Percentiles rank a stretch among this genome's conserved stretches.
phyloP scores from a whole-genome alignment of 2,888 invertebrate species.

The Sialis lutaria region DNA sequence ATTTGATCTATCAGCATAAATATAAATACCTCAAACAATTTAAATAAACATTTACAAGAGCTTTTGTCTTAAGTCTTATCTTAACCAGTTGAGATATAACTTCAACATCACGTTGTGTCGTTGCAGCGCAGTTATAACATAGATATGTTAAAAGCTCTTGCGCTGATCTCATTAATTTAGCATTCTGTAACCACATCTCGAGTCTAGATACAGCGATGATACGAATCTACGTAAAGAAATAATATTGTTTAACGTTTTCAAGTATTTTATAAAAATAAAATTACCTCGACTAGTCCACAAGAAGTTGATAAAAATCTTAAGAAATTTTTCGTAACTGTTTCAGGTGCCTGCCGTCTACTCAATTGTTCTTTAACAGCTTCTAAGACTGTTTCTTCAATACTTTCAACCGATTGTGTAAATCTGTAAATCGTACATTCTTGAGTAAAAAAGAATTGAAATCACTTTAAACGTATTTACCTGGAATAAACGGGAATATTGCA shows the following conservation, averaged over 20 bases:
- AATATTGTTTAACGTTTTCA: neutral
- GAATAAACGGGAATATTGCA: slow-evolving; percentile 1
- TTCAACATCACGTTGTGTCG: slow-evolving; percentile 45
- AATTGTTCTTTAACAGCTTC: slow-evolving; percentile 81
- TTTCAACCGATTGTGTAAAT: slow-evolving; percentile 41
- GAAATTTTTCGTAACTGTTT: slow-evolving; percentile 77
- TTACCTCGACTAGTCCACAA: slow-evolving; percentile 68
- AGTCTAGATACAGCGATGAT: slow-evolving; percentile 62
- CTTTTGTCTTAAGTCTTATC: slow-evolving; percentile 86
- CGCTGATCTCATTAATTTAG: slow-evolving; percentile 80
- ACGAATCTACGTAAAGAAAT: slow-evolving; percentile 35
- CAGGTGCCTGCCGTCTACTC: slow-evolving; percentile 66
- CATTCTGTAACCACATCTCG: slow-evolving; percentile 91
- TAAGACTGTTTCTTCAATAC: slow-evolving; percentile 62
- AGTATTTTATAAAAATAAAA: slow-evolving; percentile 6
- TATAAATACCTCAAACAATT: slow-evolving; percentile 47
- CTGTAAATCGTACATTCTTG: slow-evolving; percentile 16
- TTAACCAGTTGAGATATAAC: slow-evolving; percentile 75
- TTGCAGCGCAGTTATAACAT: slow-evolving; percentile 73
- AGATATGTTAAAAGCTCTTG: slow-evolving; percentile 83
- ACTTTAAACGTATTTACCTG: neutral
- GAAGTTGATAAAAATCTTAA: slow-evolving; percentile 69
- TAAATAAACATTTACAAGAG: slow-evolving; percentile 75
- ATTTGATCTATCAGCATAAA: neutral
- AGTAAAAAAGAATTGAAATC: neutral